phyloP scores from a whole-genome alignment of 2,888 invertebrate genomes.

The Erpobdella octoculata region DNA sequence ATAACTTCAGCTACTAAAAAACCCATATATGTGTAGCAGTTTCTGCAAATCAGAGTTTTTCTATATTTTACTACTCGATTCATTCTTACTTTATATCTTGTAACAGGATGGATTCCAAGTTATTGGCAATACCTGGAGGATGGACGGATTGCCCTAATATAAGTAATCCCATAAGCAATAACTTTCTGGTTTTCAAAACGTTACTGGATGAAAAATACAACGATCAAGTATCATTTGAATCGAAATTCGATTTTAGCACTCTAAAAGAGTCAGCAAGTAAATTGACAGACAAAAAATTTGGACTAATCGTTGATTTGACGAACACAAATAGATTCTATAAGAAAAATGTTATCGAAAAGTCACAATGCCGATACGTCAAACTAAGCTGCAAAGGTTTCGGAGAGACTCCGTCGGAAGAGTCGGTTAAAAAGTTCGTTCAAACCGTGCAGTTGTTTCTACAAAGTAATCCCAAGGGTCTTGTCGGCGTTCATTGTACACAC shows the following conservation, averaged over 20 bases:
- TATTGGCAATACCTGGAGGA: not conserved
- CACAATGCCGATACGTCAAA: constrained; percentile 76
- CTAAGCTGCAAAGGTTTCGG: constrained; percentile 70
- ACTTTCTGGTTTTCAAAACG: constrained; percentile 89
- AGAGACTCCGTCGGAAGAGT: not conserved
- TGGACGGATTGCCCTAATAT: not conserved
- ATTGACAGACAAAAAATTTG: constrained; percentile 66
- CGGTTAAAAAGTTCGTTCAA: not conserved
- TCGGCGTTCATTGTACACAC: constrained; percentile 82
- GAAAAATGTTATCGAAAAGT: constrained; percentile 64
- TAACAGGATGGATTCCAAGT: not conserved
- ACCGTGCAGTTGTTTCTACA: not conserved
- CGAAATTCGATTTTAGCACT: constrained; percentile 72
- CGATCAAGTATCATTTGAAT: constrained; percentile 71
- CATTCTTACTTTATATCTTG: no score
- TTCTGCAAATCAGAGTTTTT: no score
- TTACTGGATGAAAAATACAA: constrained; percentile 76
- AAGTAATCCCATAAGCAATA: constrained; percentile 39
- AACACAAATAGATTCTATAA: constrained; percentile 88
- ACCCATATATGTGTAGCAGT: no score
- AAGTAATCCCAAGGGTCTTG: not conserved
- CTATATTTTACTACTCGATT: no score
- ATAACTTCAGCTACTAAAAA: no score
- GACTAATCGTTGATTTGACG: constrained; percentile 91
- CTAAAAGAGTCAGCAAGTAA: not conserved